These are phyloP conservation scores for Origma solitaria DNA, from an alignment of 2,113 vertebrate genomes.

Conservation along the genomic window DNA sequence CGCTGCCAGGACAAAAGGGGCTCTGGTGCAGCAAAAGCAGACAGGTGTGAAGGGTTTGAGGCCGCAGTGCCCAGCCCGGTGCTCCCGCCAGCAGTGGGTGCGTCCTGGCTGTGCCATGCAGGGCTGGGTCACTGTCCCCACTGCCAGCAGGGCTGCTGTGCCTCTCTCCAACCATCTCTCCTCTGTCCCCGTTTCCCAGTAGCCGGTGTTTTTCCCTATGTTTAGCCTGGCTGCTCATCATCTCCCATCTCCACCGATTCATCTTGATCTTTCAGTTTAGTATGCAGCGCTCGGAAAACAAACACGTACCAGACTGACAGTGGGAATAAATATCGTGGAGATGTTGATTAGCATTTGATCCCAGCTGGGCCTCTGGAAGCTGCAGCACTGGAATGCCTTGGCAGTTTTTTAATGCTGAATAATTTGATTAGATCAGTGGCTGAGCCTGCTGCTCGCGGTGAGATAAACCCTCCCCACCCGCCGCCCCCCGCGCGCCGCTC, in stretches of 20 bases:
- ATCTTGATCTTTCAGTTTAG: constrained; percentile 56
- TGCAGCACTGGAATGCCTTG: constrained; percentile 75
- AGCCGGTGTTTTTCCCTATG: not conserved
- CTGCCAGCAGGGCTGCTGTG: fast-evolving
- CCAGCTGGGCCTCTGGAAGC: constrained; percentile 75
- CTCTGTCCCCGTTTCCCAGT: fast-evolving
- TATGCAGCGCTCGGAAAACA: constrained; percentile 75
- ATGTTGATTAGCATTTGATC: constrained; percentile 79
- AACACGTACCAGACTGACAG: constrained; percentile 72
- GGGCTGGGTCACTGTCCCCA: fast-evolving
- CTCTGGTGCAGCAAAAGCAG: not conserved
- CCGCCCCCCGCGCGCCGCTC: not conserved
- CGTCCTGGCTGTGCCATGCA: fast-evolving
- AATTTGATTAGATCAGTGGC: constrained; percentile 79
- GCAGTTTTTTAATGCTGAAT: constrained; percentile 80
- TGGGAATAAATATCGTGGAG: constrained; percentile 75
- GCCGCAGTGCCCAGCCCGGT: not conserved
- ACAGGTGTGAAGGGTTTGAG: fast-evolving
- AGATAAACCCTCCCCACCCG: constrained; percentile 71
- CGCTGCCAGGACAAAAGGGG: fast-evolving
- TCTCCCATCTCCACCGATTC: constrained; percentile 39
- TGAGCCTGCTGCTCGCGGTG: constrained; percentile 74
- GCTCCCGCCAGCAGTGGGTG: fast-evolving
- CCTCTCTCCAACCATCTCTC: not conserved
- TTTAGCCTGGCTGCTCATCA: constrained; percentile 23